Conservation (phyloP, 2,113 vertebrate genomes). For the Cyprinodon variegatus region DNA sequence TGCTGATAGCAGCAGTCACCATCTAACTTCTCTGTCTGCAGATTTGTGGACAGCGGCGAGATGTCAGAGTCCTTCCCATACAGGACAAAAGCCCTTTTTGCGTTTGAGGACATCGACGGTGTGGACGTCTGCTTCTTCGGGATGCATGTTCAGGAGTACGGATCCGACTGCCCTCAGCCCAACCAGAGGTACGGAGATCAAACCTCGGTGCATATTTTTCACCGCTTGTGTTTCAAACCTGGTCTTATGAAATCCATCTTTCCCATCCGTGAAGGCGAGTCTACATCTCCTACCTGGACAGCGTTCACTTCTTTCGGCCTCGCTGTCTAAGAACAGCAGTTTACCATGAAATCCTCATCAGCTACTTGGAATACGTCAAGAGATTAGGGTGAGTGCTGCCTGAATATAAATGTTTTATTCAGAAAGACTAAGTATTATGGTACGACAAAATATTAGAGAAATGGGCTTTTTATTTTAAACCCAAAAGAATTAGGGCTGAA, state of each 20-base stretch:
- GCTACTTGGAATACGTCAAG: constrained; percentile 97
- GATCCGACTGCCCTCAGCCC: constrained; percentile 95
- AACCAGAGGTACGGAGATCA: constrained; percentile 89
- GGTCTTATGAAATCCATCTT: not conserved
- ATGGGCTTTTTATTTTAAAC: no score
- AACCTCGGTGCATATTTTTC: not conserved
- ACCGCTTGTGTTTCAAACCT: not conserved
- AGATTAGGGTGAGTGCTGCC: constrained; percentile 87
- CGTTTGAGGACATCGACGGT: constrained; percentile 97
- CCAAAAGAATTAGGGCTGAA: no score
- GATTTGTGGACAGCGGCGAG: constrained; percentile 97
- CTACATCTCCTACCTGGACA: constrained; percentile 99
- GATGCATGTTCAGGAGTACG: constrained; percentile 98
- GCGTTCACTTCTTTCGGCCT: constrained; percentile 97
- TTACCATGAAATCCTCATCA: constrained; percentile 97
- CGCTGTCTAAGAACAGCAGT: constrained; percentile 93
- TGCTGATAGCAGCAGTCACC: not conserved
- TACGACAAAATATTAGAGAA: no score
- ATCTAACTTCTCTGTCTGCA: constrained; percentile 48
- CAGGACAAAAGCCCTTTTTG: constrained; percentile 97
- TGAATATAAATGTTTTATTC: not conserved
- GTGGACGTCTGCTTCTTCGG: constrained; percentile 97
- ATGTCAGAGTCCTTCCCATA: constrained; percentile 98
- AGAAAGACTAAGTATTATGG: not conserved
- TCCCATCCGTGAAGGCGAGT: constrained; percentile 83